Evolutionary conservation across 23 tunicate genomes (phyloP).

Genomic region (Diplosoma virens): DNA sequence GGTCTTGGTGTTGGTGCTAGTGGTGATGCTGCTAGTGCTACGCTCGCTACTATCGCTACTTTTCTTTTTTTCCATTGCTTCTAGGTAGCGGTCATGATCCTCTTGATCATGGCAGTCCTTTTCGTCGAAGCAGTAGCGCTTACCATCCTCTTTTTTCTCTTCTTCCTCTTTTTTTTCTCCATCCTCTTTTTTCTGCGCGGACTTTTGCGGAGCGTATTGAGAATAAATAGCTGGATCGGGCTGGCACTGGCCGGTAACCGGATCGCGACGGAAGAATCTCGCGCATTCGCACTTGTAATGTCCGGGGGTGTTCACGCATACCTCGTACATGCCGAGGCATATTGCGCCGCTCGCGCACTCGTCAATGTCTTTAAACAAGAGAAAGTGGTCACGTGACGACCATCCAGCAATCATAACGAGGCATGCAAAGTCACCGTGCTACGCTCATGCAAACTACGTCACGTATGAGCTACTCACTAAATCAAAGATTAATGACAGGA

Average conservation of each 20-base stretch:
- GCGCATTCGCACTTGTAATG: slow-evolving; percentile 97
- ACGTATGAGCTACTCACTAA: not conserved
- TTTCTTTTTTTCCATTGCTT: slow-evolving; percentile 26
- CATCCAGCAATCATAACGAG: not conserved
- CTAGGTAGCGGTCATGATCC: slow-evolving; percentile 29
- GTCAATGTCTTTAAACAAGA: slow-evolving; percentile 70
- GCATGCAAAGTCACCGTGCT: not conserved
- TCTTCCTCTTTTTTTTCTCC: slow-evolving; percentile 49
- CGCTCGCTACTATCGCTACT: slow-evolving; percentile 21
- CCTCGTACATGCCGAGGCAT: slow-evolving; percentile 96
- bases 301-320: slow-evolving; percentile 90
- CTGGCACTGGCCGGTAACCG: slow-evolving; percentile 82
- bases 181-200: slow-evolving; percentile 12
- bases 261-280: slow-evolving; percentile 90
- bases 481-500: not conserved
- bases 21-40: not conserved
- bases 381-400: not conserved
- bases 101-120: slow-evolving; percentile 33
- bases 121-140: not conserved
- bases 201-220: slow-evolving; percentile 40
- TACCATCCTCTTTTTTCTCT: not conserved
- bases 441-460: not conserved
- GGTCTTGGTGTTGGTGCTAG: not conserved
- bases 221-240: slow-evolving; percentile 96
- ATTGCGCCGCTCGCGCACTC: slow-evolving; percentile 97